Evolutionary conservation across 2,797 vertebrate genomes (phyloP).

Genomic region (Coregonus suidteri): DNA sequence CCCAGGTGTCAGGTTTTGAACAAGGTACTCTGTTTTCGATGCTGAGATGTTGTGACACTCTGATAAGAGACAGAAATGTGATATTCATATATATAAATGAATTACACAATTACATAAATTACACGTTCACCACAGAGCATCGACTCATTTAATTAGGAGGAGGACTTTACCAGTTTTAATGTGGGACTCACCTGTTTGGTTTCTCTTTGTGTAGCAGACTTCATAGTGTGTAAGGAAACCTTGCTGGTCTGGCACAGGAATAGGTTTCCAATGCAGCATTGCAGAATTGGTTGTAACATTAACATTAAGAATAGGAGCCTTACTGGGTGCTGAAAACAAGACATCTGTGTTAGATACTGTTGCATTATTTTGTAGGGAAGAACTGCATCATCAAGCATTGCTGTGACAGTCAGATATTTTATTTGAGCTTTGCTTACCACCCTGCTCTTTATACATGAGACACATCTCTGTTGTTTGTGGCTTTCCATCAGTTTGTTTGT

Average conservation of each 20-base stretch:
- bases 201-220: constrained; percentile 52
- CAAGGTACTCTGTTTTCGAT: constrained; percentile 24
- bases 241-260: constrained; percentile 43
- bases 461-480: constrained; percentile 57
- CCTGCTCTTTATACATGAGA: constrained; percentile 59
- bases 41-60: constrained; percentile 53
- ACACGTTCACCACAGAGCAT: neutral
- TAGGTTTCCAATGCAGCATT: constrained; percentile 58
- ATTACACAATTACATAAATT: neutral
- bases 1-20: constrained; percentile 55
- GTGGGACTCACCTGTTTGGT: constrained; percentile 2
- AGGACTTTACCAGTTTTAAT: neutral
- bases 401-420: neutral
- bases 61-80: constrained; percentile 27
- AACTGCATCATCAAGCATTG: neutral
- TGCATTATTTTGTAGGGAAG: too few relatives aligned
- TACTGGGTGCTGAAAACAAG: constrained; percentile 53
- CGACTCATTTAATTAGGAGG: neutral
- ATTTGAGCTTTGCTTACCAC: constrained; percentile 48
- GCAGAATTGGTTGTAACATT: constrained; percentile 41
- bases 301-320: constrained; percentile 33
- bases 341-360: neutral
- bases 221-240: constrained; percentile 66
- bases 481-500: constrained; percentile 36
- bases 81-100: neutral